Conservation (phyloP, 2,113 vertebrate species). For the Elephantulus edwardii region DNA sequence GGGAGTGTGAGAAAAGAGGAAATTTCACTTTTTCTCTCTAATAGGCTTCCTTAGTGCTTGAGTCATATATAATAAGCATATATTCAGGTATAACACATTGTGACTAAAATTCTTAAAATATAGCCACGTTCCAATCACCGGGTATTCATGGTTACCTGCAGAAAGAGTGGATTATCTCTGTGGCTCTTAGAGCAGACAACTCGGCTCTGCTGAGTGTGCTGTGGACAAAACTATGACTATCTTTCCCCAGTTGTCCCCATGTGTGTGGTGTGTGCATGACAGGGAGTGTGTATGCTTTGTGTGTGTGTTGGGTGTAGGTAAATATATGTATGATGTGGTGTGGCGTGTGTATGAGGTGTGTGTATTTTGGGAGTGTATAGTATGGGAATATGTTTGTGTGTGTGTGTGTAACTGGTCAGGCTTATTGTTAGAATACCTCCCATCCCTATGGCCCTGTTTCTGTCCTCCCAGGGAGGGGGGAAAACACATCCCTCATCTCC, state of each 20-base stretch:
- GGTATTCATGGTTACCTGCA: neutral
- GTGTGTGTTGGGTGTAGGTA: neutral
- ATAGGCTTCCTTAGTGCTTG: neutral
- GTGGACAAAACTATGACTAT: neutral
- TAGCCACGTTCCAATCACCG: neutral
- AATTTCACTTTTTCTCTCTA: neutral
- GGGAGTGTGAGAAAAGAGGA: neutral
- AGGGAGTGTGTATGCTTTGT: too few relatives aligned
- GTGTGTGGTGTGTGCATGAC: neutral
- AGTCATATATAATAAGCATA: neutral
- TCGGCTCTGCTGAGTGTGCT: neutral
- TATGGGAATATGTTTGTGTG: too few relatives aligned
- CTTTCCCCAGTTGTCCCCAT: neutral
- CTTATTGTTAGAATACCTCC: neutral
- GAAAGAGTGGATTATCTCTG: neutral
- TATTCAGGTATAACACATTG: neutral
- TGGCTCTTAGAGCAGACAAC: neutral
- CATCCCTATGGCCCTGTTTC: neutral
- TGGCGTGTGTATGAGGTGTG: rapidly evolving
- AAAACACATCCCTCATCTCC: neutral
- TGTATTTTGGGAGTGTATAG: too few relatives aligned
- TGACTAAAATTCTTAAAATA: neutral
- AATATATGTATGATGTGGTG: too few relatives aligned
- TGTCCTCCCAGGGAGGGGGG: neutral
- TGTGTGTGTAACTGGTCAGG: too few relatives aligned